A percentile compares a stretch with the other conserved stretches of the same genome.
phyloP scores from a whole-genome alignment of 2,888 invertebrate genomes.

The Chrysina gloriosa region DNA sequence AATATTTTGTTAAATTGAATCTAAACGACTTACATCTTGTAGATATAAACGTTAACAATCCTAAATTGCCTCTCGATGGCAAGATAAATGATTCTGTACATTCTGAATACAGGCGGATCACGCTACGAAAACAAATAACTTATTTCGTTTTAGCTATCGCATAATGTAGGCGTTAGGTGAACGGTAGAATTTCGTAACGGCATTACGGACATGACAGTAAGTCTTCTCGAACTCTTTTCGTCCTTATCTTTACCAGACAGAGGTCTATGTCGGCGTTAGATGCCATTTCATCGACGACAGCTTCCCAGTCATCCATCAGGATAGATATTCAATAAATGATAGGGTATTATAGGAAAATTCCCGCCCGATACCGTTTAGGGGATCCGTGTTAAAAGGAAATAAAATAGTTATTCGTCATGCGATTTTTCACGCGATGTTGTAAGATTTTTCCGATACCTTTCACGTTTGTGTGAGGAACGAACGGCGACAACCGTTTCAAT shows the following conservation, averaged over 20 bases:
- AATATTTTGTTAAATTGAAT: too few relatives aligned
- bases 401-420: slow-evolving; percentile 36
- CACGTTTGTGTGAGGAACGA: too few relatives aligned
- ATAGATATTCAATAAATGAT: slow-evolving; percentile 60
- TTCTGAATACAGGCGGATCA: background rate
- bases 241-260: slow-evolving; percentile 51
- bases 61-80: too few relatives aligned
- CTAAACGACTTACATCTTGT: too few relatives aligned
- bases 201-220: slow-evolving; percentile 48
- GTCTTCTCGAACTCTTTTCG: slow-evolving; percentile 50
- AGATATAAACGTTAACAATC: too few relatives aligned
- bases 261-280: slow-evolving; percentile 54
- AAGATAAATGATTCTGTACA: too few relatives aligned
- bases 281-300: slow-evolving; percentile 54
- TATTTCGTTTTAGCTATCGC: background rate
- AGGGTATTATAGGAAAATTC: slow-evolving; percentile 51
- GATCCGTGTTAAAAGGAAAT: slow-evolving; percentile 30
- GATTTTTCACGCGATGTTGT: slow-evolving; percentile 19
- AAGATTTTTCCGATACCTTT: background rate
- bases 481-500: background rate
- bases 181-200: slow-evolving; percentile 36
- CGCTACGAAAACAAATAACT: slow-evolving; percentile 2
- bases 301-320: slow-evolving; percentile 58
- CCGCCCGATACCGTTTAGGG: slow-evolving; percentile 29
- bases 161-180: background rate